Conservation (phyloP, 2,888 invertebrate species). For the Drosophila greeni region DNA sequence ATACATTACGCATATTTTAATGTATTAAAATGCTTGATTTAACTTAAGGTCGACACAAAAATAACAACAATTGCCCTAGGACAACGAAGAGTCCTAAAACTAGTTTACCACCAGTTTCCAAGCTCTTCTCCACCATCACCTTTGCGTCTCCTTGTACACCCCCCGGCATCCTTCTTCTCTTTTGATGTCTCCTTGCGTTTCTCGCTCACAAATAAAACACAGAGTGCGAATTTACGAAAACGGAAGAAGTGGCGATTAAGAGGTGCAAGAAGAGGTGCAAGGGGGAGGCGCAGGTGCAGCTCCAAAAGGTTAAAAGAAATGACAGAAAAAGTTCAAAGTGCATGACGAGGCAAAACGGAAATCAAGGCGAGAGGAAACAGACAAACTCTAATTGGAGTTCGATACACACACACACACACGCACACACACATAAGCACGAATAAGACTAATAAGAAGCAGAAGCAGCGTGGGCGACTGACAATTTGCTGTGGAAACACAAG, state of each 20-base stretch:
- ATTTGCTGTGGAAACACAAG: slow-evolving; percentile 18
- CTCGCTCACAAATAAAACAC: slow-evolving; percentile 1
- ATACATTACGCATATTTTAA: neutral
- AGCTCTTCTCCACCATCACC: neutral
- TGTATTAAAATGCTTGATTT: neutral
- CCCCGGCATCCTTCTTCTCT: slow-evolving; percentile 1
- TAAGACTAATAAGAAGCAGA: slow-evolving; percentile 16
- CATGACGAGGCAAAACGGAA: slow-evolving; percentile 47
- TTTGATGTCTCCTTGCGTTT: neutral
- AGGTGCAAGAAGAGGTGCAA: neutral
- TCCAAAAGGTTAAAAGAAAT: slow-evolving; percentile 8
- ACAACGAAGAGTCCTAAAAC: slow-evolving; percentile 18
- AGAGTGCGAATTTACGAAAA: neutral
- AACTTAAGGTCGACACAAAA: slow-evolving; percentile 5
- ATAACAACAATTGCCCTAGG: slow-evolving; percentile 18
- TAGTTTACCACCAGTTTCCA: slow-evolving; percentile 16
- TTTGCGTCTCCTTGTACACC: neutral
- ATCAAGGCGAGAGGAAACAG: slow-evolving; percentile 34
- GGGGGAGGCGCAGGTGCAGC: slow-evolving; percentile 10
- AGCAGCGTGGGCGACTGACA: slow-evolving; percentile 36
- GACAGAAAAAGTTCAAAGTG: slow-evolving; percentile 43
- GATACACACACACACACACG: slow-evolving; percentile 28
- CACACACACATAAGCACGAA: neutral
- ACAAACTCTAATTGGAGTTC: slow-evolving; percentile 41
- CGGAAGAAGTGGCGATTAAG: neutral